Percentiles rank a stretch among this genome's conserved stretches.
phyloP scores from a whole-genome alignment of 2,888 invertebrate species.

The Tenthredo livida region DNA sequence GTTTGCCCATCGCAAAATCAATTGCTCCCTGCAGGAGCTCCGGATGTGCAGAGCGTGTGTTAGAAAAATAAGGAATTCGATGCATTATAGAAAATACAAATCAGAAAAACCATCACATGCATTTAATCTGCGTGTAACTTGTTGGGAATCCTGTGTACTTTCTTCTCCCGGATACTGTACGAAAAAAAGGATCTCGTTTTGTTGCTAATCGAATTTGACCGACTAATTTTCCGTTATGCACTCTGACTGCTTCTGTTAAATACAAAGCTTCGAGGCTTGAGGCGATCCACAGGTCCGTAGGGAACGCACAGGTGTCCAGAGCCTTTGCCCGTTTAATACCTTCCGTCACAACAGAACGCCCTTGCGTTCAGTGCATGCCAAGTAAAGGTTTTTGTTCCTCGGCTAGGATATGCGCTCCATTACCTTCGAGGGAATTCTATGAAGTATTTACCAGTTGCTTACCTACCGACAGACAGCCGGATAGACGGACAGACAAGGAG shows the following conservation, averaged over 20 bases:
- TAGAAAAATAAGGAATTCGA: neutral
- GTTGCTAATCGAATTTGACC: constrained; percentile 28
- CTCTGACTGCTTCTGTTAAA: constrained; percentile 24
- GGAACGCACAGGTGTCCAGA: constrained; percentile 42
- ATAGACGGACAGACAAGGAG: constrained; percentile 40
- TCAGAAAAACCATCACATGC: neutral
- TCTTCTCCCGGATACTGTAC: neutral
- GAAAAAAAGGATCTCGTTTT: neutral
- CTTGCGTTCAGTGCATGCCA: constrained; percentile 25
- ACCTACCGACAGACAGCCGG: constrained; percentile 36
- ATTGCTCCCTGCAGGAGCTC: neutral
- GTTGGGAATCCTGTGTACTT: neutral
- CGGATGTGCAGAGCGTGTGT: neutral
- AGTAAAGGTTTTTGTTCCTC: constrained; percentile 49
- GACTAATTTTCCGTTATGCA: constrained; percentile 4
- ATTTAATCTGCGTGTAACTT: neutral
- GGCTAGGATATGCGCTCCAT: constrained; percentile 52
- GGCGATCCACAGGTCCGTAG: constrained; percentile 28
- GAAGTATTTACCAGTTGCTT: constrained; percentile 46
- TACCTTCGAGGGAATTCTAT: constrained; percentile 50
- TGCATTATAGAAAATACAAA: neutral
- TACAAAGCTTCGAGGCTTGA: neutral
- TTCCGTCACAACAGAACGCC: constrained; percentile 50
- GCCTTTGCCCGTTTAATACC: constrained; percentile 41
- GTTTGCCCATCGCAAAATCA: constrained; percentile 1